A percentile compares a stretch with the other conserved stretches of the same genome.
Conservation (phyloP, 2,888 invertebrate species). For the Eupithecia pulchellata region DNA sequence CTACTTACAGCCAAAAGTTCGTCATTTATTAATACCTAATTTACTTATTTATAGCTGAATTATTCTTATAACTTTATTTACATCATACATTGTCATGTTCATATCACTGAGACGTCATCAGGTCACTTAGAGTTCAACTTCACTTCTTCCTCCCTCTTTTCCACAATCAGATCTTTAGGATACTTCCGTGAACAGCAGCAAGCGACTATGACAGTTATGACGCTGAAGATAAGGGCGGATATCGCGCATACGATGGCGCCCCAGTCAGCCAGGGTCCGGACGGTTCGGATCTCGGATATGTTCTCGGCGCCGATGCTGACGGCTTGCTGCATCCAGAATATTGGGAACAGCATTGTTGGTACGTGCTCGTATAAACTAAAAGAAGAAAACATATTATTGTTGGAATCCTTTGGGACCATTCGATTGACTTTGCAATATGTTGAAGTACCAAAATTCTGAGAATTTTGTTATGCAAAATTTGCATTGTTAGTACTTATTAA, state of each 20-base stretch:
- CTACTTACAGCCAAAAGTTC: not conserved
- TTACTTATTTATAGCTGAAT: not conserved
- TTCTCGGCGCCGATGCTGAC: conserved; percentile 86
- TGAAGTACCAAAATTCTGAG: no score
- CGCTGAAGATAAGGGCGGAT: conserved; percentile 80
- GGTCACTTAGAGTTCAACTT: conserved; percentile 34
- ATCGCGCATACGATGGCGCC: conserved; percentile 70
- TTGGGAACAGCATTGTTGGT: conserved; percentile 89
- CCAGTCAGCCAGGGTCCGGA: conserved; percentile 71
- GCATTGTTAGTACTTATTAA: no score
- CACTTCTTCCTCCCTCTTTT: conserved; percentile 62
- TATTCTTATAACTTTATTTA: not conserved
- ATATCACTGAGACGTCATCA: not conserved
- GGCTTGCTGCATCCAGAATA: conserved; percentile 92
- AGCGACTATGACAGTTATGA: conserved; percentile 74
- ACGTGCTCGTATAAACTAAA: conserved; percentile 88
- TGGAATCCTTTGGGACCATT: no score
- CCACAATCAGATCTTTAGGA: conserved; percentile 51
- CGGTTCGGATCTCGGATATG: conserved; percentile 79
- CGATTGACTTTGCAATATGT: no score
- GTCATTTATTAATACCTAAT: not conserved
- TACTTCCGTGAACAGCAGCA: conserved; percentile 58
- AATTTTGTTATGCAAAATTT: not conserved
- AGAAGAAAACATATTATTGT: conserved; percentile 8
- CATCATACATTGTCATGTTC: conserved; percentile 10